Evolutionary conservation across 2,888 invertebrate genomes (phyloP).

Genomic region (Autographa gamma): DNA sequence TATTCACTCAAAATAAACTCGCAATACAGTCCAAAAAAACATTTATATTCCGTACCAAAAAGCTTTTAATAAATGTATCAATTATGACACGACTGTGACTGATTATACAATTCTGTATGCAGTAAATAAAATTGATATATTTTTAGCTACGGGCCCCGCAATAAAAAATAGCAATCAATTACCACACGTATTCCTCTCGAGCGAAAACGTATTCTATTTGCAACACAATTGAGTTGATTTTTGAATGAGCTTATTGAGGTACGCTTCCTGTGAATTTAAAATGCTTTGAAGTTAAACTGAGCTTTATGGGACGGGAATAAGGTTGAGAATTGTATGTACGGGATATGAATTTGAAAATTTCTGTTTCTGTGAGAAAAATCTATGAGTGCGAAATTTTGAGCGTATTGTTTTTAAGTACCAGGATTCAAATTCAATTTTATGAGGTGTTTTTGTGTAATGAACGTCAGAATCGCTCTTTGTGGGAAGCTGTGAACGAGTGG

Average conservation of each 20-base stretch:
- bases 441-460: conserved; percentile 51
- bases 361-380: conserved; percentile 48
- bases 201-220: not conserved
- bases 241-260: not conserved
- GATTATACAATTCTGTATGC: conserved; percentile 39
- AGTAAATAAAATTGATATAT: conserved; percentile 33
- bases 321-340: conserved; percentile 17
- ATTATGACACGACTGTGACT: conserved; percentile 22
- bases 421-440: conserved; percentile 42
- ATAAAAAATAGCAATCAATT: conserved; percentile 43
- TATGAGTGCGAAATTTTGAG: conserved; percentile 51
- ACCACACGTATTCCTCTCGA: not conserved
- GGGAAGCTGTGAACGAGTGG: conserved; percentile 31
- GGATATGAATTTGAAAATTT: conserved; percentile 18
- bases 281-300: not conserved
- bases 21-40: not conserved
- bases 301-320: not conserved
- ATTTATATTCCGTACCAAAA: not conserved
- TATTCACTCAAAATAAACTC: not conserved
- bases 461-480: conserved; percentile 18
- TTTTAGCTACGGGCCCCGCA: conserved; percentile 49
- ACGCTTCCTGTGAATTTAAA: conserved; percentile 6
- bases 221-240: not conserved
- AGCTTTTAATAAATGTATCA: conserved; percentile 22
- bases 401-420: conserved; percentile 40